These are phyloP conservation scores for Temnothorax ravouxi DNA, from an alignment of 2,888 invertebrate genomes.

Conservation along the genomic window DNA sequence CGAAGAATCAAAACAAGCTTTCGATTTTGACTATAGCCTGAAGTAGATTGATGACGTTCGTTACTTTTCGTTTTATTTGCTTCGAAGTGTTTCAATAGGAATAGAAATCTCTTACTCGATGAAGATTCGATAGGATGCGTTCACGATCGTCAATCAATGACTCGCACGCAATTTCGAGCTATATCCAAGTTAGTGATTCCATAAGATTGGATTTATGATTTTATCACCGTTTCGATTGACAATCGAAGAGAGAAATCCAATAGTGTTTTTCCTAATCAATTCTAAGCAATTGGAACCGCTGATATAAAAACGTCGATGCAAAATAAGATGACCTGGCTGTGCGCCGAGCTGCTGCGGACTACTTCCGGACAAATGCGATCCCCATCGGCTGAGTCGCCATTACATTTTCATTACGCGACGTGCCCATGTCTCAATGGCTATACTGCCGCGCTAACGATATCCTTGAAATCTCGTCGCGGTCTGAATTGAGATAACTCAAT, in stretches of 20 bases:
- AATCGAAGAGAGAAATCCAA: slow-evolving; percentile 40
- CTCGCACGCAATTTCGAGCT: slow-evolving; percentile 22
- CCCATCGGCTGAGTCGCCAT: slow-evolving; percentile 43
- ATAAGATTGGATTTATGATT: slow-evolving; percentile 20
- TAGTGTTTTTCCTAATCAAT: slow-evolving; percentile 57
- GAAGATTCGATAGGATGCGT: background rate
- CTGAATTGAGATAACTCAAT: background rate
- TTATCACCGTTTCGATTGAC: slow-evolving; percentile 52
- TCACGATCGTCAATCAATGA: slow-evolving; percentile 10
- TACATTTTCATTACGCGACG: slow-evolving; percentile 48
- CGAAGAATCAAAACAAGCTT: background rate
- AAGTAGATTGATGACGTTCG: background rate
- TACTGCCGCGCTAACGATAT: slow-evolving; percentile 27
- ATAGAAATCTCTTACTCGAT: slow-evolving; percentile 1
- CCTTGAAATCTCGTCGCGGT: slow-evolving; percentile 33
- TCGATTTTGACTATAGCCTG: background rate
- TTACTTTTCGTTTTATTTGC: background rate
- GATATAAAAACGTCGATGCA: slow-evolving; percentile 66
- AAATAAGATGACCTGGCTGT: slow-evolving; percentile 78
- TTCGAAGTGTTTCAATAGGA: background rate
- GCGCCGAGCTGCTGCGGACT: slow-evolving; percentile 75
- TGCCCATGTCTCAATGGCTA: slow-evolving; percentile 8
- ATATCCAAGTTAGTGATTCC: slow-evolving; percentile 7
- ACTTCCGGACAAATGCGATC: slow-evolving; percentile 73
- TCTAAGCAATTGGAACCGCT: slow-evolving; percentile 41